These are phyloP conservation scores for Anas platyrhynchos DNA, from an alignment of 2,113 vertebrate genomes.

Conservation along the genomic window DNA sequence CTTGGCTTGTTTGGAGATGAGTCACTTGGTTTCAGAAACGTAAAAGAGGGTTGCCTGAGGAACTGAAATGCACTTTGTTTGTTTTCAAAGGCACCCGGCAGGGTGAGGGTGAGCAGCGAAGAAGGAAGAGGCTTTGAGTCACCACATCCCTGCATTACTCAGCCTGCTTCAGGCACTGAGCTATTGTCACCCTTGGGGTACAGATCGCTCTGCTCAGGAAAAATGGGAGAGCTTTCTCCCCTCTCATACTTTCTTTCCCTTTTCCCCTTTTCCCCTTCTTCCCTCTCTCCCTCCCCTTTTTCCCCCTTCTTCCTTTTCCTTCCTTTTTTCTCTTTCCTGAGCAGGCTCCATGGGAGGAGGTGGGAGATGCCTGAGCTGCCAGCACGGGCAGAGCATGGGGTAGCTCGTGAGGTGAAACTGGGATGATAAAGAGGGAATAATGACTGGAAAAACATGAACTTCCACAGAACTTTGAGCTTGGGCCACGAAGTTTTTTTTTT, in stretches of 20 bases:
- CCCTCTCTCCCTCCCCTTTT: background rate
- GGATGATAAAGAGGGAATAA: background rate
- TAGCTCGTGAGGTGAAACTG: background rate
- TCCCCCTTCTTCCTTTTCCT: background rate
- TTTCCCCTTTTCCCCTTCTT: background rate
- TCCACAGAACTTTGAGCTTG: background rate
- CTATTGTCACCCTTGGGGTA: background rate
- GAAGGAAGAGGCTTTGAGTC: constrained; percentile 56
- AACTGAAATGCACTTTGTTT: constrained; percentile 24
- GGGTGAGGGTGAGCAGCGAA: constrained; percentile 44
- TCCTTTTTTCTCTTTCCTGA: no score
- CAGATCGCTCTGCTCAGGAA: background rate
- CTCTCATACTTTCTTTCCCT: background rate
- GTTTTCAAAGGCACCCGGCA: constrained; percentile 7
- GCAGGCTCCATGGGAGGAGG: background rate
- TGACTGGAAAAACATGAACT: background rate
- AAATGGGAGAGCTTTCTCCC: background rate
- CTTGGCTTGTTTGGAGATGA: background rate
- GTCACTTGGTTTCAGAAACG: background rate
- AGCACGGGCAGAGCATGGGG: background rate
- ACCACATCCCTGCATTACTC: background rate
- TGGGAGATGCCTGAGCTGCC: background rate
- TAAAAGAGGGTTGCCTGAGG: background rate
- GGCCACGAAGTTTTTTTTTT: background rate
- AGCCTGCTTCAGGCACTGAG: background rate